Base-by-base conservation (phyloP, 2,888 invertebrate species). In the Leistus spinibarbis region DNA sequence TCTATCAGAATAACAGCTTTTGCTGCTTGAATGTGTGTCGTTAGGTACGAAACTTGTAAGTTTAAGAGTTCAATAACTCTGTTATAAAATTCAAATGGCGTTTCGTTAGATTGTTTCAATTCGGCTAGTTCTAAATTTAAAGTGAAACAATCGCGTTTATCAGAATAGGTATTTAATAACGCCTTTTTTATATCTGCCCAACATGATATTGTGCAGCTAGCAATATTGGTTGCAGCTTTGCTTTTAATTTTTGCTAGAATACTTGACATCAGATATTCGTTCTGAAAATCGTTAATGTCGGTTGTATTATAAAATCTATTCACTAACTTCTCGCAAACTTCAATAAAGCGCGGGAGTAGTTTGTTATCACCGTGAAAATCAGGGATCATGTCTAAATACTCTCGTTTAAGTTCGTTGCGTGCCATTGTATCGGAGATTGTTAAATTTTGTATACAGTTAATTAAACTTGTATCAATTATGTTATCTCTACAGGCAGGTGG, bases 191-290 rank as follows among this genome's bases (percentile, higher is more conserved):
- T 68, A 75, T 27, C 77, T 74, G 19, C 13, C 69, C 76, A 76
- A 64, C n/a, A 54, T 2, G 5, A 53, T 10, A 75, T 74, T 17
- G 24, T 27, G 69, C 40, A 57, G 27, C 56, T 69, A 0, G 70
- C 74, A 53, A 76, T 78, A 22, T 77, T 76, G 54, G 62, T 20
- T 3, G 77, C 78, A 1, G 76, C 77, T 54, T 69, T 62, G 20
- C 74, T 74, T 69, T 67, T 78, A n/a, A 77, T 63, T 77, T 76
- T 78, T 53, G 77, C 60, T 17, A 77, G 54, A 19, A 77, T 78
- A 19, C 22, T 69, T 4, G 1, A 56, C 56, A 56, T 66, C 60
- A 69, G 22, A 67, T 69, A 69, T 64, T 69, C 69, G 19, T 69
- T 69, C 1, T 69, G 69, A 63, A 69, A 69, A 16, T 69, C 69